Evolutionary conservation across 2,888 invertebrate genomes (phyloP), one percentile per base, ranked within the genome.

Genomic region (Metallyticus violacea): DNA sequence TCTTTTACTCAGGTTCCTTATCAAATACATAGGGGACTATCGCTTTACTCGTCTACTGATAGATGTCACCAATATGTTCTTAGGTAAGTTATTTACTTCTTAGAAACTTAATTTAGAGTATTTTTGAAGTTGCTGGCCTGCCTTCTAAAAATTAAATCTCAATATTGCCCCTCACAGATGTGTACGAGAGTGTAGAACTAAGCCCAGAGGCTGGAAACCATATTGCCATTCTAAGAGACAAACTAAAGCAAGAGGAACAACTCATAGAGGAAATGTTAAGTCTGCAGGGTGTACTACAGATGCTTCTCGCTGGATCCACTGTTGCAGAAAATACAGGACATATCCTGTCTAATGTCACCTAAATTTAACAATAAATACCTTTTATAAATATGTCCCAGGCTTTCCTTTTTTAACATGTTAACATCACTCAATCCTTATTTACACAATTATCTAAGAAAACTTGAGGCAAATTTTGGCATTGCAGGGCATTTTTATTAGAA

Each of bases 1-100:
- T 6, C 92, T 92, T 87, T 92, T 99, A 86, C 91, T 98, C 7
- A 94, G 94, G 88, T 99, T 98, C 91, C 92, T 98, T n/a, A 93
- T 94, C 89, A 94, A 93, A 87, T 93, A 95, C 90, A 93, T 98
- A 85, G 95, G 96, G 76, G 96, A 96, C 90, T 93, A 94, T 85
- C 93, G 96, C 88, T 97, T 96, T 91, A 95, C 96, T 87, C 93
- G 95, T 87, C 94, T 96, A 7, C 91, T 98, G 0, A 93, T 96
- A 85, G 96, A 97, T 92, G 96, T 96, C 22, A 93, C 95, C 2
- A 95, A 95, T 91, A 93, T 95, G 26, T 93, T 98, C 87, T 91
- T 97, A 88, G 97, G 94, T 93, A 91, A 89, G 91, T 89, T n/a
- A 1, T 78, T 1, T 78, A n/a, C n/a, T 3, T 6, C 9, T 62